These are phyloP conservation scores for Sepiola atlantica DNA, from an alignment of 2,888 invertebrate genomes.

Conservation along the genomic window DNA sequence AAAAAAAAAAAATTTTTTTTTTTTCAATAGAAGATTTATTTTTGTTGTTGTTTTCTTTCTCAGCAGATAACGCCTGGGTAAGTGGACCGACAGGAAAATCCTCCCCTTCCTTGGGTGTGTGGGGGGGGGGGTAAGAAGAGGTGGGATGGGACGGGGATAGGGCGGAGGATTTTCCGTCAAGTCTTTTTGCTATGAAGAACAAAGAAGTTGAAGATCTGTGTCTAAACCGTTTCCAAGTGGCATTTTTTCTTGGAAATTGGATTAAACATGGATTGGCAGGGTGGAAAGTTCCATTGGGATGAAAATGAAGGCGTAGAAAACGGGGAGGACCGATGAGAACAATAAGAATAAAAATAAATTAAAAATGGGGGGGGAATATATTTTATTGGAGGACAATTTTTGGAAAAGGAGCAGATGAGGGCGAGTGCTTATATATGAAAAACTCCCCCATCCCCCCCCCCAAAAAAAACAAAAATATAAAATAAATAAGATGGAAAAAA, in stretches of 20 bases:
- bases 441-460: too few species aligned
- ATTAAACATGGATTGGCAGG: not conserved
- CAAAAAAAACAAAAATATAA: too few species aligned
- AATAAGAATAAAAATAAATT: too few species aligned
- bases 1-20: not conserved
- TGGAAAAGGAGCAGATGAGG: too few species aligned
- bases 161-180: too few species aligned
- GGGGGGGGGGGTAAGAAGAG: too few species aligned
- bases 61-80: not conserved
- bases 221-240: not conserved
- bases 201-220: not conserved
- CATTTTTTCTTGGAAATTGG: slow-evolving; percentile 6
- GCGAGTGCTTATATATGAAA: too few species aligned
- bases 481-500: too few species aligned
- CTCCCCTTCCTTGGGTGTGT: not conserved
- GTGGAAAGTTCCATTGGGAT: not conserved
- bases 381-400: not conserved
- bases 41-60: not conserved
- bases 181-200: not conserved
- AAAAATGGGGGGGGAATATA: not conserved
- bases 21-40: not conserved
- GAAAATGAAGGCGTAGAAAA: not conserved
- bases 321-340: not conserved
- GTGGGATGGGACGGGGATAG: too few species aligned
- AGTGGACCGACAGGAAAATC: not conserved